Evolutionary conservation across 2,888 invertebrate genomes (phyloP).

Genomic region (Drosophila cyrtoloma): DNA sequence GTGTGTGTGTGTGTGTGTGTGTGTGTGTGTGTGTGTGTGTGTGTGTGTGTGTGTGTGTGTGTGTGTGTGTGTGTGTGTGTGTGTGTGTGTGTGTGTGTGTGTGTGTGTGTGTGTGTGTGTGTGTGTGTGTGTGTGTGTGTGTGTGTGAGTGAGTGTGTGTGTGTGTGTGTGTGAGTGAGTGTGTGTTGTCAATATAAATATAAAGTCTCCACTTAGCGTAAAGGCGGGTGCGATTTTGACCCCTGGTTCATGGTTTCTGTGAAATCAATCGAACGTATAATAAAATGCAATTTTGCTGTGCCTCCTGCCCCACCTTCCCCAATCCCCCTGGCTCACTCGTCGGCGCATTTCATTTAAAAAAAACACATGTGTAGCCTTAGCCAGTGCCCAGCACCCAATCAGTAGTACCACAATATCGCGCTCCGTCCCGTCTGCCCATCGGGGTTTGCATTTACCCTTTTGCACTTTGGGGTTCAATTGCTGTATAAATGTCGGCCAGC

Average conservation of each 20-base stretch:
- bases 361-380: constrained; percentile 38
- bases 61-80: constrained; percentile 1
- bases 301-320: constrained; percentile 12
- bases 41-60: not conserved
- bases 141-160: constrained; percentile 5
- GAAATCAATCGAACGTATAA: constrained; percentile 79
- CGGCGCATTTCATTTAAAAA: constrained; percentile 56
- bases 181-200: constrained; percentile 66
- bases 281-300: constrained; percentile 75
- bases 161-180: not conserved
- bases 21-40: not conserved
- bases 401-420: not conserved
- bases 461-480: constrained; percentile 75
- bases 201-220: constrained; percentile 68
- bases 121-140: constrained; percentile 4
- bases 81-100: not conserved
- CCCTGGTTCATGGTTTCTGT: constrained; percentile 31
- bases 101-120: not conserved
- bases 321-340: not conserved
- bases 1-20: not conserved
- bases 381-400: constrained; percentile 16
- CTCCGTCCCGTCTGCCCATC: constrained; percentile 9
- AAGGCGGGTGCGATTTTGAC: constrained; percentile 57
- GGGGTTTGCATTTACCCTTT: constrained; percentile 59
- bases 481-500: constrained; percentile 63